phyloP scores from a whole-genome alignment of 2,888 invertebrate species.

The Sylvicola cinctus region DNA sequence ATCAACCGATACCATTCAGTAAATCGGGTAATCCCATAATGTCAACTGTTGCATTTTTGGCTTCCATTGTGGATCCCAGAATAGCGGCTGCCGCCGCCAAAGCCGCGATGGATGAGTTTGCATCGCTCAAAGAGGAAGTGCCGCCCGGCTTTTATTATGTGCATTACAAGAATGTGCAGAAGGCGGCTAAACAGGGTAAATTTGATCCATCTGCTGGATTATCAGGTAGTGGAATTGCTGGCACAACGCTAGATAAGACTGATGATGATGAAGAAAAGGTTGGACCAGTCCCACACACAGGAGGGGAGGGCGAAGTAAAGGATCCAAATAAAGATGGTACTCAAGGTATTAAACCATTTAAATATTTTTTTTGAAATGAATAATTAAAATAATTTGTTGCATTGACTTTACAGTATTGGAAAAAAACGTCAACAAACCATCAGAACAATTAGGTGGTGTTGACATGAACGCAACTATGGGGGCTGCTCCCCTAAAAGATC shows the following conservation, averaged over 20 bases:
- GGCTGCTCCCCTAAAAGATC: too few species aligned
- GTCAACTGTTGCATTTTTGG: conserved; percentile 98
- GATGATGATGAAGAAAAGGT: conserved; percentile 27
- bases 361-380: too few species aligned
- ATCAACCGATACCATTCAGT: conserved; percentile 96
- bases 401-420: too few species aligned
- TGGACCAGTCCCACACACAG: too few species aligned
- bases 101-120: conserved; percentile 97
- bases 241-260: conserved; percentile 45
- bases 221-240: conserved; percentile 82
- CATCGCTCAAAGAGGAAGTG: conserved; percentile 94
- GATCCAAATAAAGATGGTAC: conserved; percentile 14
- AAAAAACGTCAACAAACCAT: too few species aligned
- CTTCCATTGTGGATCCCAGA: conserved; percentile 94
- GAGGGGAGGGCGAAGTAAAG: conserved; percentile 24
- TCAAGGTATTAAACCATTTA: too few species aligned
- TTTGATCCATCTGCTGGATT: conserved; percentile 67
- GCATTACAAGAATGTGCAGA: conserved; percentile 83
- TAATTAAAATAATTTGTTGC: too few species aligned
- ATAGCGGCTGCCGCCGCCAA: conserved; percentile 94
- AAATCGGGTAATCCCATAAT: conserved; percentile 98
- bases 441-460: too few species aligned
- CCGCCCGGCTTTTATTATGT: conserved; percentile 90
- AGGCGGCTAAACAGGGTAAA: conserved; percentile 40
- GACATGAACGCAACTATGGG: too few species aligned